phyloP scores from a whole-genome alignment of 2,113 vertebrate genomes.

The Eudyptes chrysolophus region DNA sequence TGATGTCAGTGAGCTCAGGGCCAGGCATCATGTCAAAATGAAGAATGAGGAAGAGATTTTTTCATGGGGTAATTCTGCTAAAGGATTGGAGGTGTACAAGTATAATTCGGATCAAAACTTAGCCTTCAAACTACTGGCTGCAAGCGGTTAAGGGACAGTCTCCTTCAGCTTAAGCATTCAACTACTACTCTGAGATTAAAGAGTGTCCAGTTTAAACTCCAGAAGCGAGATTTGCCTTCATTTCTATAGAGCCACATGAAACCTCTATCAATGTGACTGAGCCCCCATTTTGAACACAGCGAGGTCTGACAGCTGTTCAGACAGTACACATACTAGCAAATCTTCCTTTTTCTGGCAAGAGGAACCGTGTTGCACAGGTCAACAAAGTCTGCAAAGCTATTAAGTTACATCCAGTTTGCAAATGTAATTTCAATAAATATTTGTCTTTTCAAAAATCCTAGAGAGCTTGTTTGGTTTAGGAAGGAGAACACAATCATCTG shows the following conservation, averaged over 20 bases:
- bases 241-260: not conserved
- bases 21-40: not conserved
- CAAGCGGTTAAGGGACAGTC: not conserved
- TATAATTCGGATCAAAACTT: not conserved
- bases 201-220: not conserved
- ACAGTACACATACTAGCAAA: not conserved
- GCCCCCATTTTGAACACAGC: not conserved
- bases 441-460: constrained; percentile 61
- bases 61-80: not conserved
- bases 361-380: not conserved
- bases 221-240: not conserved
- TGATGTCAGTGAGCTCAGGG: not conserved
- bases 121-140: not conserved
- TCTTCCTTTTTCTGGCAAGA: not conserved
- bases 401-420: constrained; percentile 46
- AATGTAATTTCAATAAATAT: constrained; percentile 69
- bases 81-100: not conserved
- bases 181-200: not conserved
- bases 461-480: constrained; percentile 54
- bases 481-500: constrained; percentile 59
- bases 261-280: not conserved
- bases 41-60: not conserved
- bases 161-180: not conserved
- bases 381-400: constrained; percentile 47
- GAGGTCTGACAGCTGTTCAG: not conserved